A percentile compares a stretch with the other conserved stretches of the same genome.
Conservation (phyloP, 2,797 vertebrate species). For the Euphonia xanthogaster region DNA sequence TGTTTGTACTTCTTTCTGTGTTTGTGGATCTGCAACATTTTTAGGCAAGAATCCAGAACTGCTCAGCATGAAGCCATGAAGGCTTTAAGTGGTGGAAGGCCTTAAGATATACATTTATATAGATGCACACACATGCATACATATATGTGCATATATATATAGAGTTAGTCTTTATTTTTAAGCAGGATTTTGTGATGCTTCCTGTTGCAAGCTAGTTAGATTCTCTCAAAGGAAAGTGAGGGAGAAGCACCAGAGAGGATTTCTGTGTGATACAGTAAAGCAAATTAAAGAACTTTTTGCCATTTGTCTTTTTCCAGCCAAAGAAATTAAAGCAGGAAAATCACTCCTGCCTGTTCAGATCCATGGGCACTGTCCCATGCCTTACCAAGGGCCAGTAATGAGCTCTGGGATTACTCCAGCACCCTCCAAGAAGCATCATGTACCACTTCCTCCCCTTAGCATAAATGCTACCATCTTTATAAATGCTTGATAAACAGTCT, state of each 20-base stretch:
- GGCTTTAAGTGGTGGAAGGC: not conserved
- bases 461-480: not conserved
- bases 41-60: not conserved
- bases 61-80: not conserved
- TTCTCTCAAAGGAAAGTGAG: not conserved
- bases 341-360: not conserved
- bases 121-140: not conserved
- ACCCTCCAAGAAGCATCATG: not conserved
- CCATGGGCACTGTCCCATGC: not conserved
- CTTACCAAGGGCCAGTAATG: not conserved
- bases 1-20: not conserved
- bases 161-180: not conserved
- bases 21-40: not conserved
- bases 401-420: not conserved
- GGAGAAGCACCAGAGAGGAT: not conserved
- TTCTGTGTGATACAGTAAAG: not conserved
- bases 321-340: not conserved
- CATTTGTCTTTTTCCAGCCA: not conserved
- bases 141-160: not conserved
- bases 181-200: not conserved
- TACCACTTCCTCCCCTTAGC: not conserved
- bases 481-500: not conserved
- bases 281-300: not conserved
- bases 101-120: not conserved
- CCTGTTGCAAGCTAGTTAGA: not conserved